phyloP scores from a whole-genome alignment of 2,797 vertebrate genomes.

The Silurus lanzhouensis region DNA sequence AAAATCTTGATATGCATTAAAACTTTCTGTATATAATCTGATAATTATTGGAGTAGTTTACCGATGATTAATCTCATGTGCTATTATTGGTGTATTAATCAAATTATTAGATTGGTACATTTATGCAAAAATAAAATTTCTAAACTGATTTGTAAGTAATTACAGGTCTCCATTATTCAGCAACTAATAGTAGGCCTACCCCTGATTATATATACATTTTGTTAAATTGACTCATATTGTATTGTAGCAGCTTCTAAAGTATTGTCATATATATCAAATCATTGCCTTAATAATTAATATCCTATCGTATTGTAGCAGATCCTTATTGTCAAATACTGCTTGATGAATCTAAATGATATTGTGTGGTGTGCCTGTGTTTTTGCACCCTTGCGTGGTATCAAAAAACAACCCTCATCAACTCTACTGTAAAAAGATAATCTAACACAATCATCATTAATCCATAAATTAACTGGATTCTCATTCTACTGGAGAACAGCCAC shows the following conservation, averaged over 20 bases:
- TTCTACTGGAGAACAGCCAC: not conserved
- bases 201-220: not conserved
- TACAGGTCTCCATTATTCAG: not conserved
- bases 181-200: not conserved
- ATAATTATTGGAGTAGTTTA: not conserved
- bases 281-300: not conserved
- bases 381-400: not conserved
- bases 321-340: not conserved
- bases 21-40: not conserved
- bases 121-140: not conserved
- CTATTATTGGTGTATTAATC: not conserved
- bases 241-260: not conserved
- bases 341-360: not conserved
- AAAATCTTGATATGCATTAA: not conserved
- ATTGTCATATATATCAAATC: not conserved
- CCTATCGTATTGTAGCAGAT: not conserved
- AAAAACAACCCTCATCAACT: not conserved
- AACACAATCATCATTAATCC: not conserved
- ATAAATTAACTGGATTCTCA: not conserved
- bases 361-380: not conserved
- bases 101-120: not conserved
- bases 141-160: not conserved
- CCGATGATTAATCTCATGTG: not conserved
- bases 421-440: not conserved
- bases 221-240: not conserved